Percentiles rank a stretch among this genome's conserved stretches.
Evolutionary conservation across 2,888 invertebrate species (phyloP).

Genomic region (Scaptomyza tumidula): DNA sequence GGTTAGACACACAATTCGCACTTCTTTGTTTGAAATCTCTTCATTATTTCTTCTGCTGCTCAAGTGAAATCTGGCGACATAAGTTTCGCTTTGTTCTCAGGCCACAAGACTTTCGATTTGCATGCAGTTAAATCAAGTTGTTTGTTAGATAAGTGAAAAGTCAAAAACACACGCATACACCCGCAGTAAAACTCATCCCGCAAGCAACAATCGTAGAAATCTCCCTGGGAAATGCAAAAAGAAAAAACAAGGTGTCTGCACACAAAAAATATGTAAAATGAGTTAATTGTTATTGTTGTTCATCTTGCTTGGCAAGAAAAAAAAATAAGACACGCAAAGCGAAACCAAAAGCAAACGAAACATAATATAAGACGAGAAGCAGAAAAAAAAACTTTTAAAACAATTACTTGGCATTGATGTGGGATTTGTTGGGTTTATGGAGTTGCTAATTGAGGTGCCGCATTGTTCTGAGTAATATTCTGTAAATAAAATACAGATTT

Average conservation of each 20-base stretch:
- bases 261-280: slow-evolving; percentile 28
- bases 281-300: slow-evolving; percentile 51
- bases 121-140: slow-evolving; percentile 43
- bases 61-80: slow-evolving; percentile 39
- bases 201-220: slow-evolving; percentile 38
- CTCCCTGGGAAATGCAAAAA: slow-evolving; percentile 27
- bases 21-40: not conserved
- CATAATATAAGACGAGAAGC: slow-evolving; percentile 8
- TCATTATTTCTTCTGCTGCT: not conserved
- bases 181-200: slow-evolving; percentile 1
- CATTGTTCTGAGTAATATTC: slow-evolving; percentile 11
- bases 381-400: slow-evolving; percentile 14
- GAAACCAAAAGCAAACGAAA: slow-evolving; percentile 16
- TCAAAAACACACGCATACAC: slow-evolving; percentile 13
- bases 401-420: slow-evolving; percentile 49
- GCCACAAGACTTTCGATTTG: slow-evolving; percentile 55
- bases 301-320: slow-evolving; percentile 22
- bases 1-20: not conserved
- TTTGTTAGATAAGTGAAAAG: slow-evolving; percentile 54
- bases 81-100: slow-evolving; percentile 50
- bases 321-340: slow-evolving; percentile 23
- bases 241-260: slow-evolving; percentile 1
- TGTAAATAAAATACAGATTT: not conserved
- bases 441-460: slow-evolving; percentile 17
- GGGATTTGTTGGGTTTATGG: slow-evolving; percentile 2